These are phyloP conservation scores for Ailurus styani DNA, from an alignment of 2,113 vertebrate genomes.

Conservation along the genomic window DNA sequence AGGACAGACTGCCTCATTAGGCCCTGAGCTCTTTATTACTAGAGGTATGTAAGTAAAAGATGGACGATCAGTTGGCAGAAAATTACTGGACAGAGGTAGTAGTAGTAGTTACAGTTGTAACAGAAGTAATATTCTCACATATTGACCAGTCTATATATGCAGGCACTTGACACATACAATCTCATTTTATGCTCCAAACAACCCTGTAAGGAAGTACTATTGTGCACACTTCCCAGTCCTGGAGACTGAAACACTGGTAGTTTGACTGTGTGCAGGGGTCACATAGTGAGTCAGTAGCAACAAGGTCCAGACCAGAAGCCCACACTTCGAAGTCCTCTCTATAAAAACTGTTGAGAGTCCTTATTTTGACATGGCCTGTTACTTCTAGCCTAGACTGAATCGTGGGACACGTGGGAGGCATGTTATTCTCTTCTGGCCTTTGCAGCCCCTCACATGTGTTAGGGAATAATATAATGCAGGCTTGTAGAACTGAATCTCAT, in stretches of 20 bases:
- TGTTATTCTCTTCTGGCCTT: not conserved
- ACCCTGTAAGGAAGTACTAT: not conserved
- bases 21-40: not conserved
- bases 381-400: not conserved
- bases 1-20: not conserved
- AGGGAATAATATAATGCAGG: not conserved
- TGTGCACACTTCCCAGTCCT: not conserved
- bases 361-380: not conserved
- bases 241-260: not conserved
- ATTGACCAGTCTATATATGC: not conserved
- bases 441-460: not conserved
- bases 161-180: not conserved
- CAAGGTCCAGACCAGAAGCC: not conserved
- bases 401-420: fast-evolving
- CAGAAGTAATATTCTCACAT: not conserved
- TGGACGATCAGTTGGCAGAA: not conserved
- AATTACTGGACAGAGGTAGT: not conserved
- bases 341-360: not conserved
- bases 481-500: not conserved
- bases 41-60: not conserved
- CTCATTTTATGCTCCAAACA: not conserved
- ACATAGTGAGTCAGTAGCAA: not conserved
- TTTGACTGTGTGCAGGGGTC: not conserved
- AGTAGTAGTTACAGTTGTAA: not conserved
- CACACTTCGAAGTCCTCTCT: not conserved